Evolutionary conservation across 2,797 vertebrate species (phyloP).

Genomic region (Capromys pilorides): DNA sequence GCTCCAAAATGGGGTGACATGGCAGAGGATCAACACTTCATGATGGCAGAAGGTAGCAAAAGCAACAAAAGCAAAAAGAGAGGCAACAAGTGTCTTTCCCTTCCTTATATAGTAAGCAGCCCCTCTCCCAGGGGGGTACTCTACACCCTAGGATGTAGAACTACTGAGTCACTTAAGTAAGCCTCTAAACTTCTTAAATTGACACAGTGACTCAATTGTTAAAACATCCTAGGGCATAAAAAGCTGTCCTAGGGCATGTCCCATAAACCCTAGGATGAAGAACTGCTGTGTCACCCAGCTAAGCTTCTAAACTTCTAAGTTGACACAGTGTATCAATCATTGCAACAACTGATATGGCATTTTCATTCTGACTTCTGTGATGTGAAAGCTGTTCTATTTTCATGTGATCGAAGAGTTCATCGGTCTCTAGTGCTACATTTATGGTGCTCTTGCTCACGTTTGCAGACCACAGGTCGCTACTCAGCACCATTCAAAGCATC

Average conservation of each 20-base stretch:
- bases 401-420: neutral
- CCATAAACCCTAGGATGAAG: neutral
- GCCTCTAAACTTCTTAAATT: neutral
- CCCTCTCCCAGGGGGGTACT: neutral
- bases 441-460: neutral
- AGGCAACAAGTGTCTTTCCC: neutral
- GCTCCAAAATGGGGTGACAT: neutral
- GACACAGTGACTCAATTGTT: neutral
- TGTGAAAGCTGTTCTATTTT: neutral
- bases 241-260: neutral
- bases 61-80: neutral
- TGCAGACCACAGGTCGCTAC: neutral
- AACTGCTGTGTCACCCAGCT: neutral
- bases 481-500: neutral
- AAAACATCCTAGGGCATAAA: neutral
- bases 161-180: neutral
- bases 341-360: neutral
- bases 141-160: neutral
- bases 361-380: constrained; percentile 18
- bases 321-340: neutral
- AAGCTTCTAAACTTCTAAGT: neutral
- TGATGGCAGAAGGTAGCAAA: neutral
- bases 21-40: neutral
- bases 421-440: neutral
- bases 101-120: neutral